A percentile compares a stretch with the other conserved stretches of the same genome.
Conservation (phyloP, 2,888 invertebrate species). For the Cryptocheilus praepositus region DNA sequence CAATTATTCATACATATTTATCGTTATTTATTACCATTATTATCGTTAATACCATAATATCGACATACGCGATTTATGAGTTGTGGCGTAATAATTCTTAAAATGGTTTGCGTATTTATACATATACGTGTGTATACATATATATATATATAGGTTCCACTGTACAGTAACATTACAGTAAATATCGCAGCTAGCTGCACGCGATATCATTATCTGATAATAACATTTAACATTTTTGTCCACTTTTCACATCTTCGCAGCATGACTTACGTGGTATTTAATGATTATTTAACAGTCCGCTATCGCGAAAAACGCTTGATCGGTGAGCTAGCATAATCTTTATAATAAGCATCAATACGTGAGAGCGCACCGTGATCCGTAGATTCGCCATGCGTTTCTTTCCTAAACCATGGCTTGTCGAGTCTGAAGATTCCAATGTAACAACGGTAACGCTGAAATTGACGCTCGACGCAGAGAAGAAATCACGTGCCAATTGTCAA, state of each 20-base stretch:
- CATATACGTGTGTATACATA: slow-evolving; percentile 6
- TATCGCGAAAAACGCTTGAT: too few relatives aligned
- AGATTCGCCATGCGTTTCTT: too few relatives aligned
- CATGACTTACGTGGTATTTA: too few relatives aligned
- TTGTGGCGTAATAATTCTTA: slow-evolving; percentile 31
- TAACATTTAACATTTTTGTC: neutral
- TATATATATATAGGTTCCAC: slow-evolving; percentile 55
- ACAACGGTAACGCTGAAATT: too few relatives aligned
- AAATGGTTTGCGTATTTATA: slow-evolving; percentile 37
- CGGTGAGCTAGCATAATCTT: too few relatives aligned
- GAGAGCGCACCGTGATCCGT: too few relatives aligned
- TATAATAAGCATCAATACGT: too few relatives aligned
- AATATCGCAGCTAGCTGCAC: slow-evolving; percentile 22
- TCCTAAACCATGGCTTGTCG: too few relatives aligned
- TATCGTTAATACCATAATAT: slow-evolving; percentile 22
- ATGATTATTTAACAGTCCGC: too few relatives aligned
- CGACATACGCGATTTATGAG: slow-evolving; percentile 43
- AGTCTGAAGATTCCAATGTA: too few relatives aligned
- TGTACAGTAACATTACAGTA: slow-evolving; percentile 64
- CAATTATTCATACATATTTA: neutral
- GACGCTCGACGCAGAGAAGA: too few relatives aligned
- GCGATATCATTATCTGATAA: neutral
- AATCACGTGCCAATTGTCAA: too few relatives aligned
- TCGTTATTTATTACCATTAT: slow-evolving; percentile 1
- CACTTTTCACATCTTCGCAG: neutral